These are phyloP conservation scores for Tupaia chinensis DNA, from an alignment of 2,113 vertebrate species.

Conservation along the genomic window DNA sequence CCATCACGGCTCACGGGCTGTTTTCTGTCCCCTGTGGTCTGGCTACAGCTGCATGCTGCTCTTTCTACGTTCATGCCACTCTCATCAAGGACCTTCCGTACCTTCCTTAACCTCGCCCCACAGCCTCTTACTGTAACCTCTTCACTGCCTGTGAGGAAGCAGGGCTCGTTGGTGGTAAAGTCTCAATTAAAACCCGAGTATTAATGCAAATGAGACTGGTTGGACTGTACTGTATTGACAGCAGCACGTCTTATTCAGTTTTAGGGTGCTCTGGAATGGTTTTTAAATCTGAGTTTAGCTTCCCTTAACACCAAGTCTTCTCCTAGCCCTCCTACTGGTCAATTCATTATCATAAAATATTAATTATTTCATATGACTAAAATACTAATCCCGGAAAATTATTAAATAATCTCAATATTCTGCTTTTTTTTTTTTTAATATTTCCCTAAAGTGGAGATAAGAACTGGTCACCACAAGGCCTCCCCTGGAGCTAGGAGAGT, in stretches of 20 bases:
- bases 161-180: background rate
- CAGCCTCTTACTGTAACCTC: background rate
- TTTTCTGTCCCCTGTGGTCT: background rate
- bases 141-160: background rate
- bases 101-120: background rate
- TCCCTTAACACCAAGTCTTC: slow-evolving; percentile 27
- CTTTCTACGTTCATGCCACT: background rate
- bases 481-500: background rate
- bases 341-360: slow-evolving; percentile 21
- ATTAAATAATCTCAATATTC: slow-evolving; percentile 26
- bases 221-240: background rate
- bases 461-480: background rate
- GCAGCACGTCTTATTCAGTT: background rate
- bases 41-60: background rate
- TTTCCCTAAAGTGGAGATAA: background rate
- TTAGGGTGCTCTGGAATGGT: background rate
- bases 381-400: slow-evolving; percentile 14
- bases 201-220: background rate
- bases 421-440: background rate
- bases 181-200: background rate
- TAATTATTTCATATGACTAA: background rate
- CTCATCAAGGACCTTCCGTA: background rate
- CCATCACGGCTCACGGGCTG: background rate
- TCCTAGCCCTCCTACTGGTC: background rate
- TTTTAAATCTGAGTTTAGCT: slow-evolving; percentile 33